These are phyloP conservation scores for Luffia ferchaultella DNA, from an alignment of 2,888 invertebrate genomes.

Conservation along the genomic window DNA sequence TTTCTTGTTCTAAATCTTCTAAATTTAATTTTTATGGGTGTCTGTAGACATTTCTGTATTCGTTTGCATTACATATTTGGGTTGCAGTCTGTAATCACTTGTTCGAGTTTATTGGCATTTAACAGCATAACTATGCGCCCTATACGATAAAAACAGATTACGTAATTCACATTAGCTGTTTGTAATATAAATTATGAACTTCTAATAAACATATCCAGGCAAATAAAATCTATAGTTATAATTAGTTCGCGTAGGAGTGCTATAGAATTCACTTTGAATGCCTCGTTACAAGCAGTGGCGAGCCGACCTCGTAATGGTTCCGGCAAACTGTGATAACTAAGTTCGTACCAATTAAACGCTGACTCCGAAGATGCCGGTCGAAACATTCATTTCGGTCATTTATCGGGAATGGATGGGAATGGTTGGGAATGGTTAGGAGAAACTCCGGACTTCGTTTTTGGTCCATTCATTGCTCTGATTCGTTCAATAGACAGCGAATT, in stretches of 20 bases:
- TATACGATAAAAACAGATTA: no score
- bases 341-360: constrained; percentile 40
- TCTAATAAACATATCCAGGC: no score
- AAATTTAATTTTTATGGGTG: not conserved
- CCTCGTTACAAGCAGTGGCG: not conserved
- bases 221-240: no score
- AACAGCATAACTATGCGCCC: no score
- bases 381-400: not conserved
- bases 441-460: constrained; percentile 45
- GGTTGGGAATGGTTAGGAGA: not conserved
- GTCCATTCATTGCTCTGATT: constrained; percentile 59
- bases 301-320: constrained; percentile 15
- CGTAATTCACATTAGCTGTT: no score
- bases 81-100: no score
- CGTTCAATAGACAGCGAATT: constrained; percentile 1
- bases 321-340: constrained; percentile 30
- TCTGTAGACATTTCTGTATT: no score
- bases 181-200: no score
- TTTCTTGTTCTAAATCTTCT: not conserved
- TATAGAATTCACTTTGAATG: not conserved
- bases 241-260: not conserved
- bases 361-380: constrained; percentile 19
- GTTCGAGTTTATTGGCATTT: no score
- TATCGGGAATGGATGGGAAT: not conserved
- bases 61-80: no score